phyloP scores from a whole-genome alignment of 2,113 vertebrate genomes.

The Tupaia tana region DNA sequence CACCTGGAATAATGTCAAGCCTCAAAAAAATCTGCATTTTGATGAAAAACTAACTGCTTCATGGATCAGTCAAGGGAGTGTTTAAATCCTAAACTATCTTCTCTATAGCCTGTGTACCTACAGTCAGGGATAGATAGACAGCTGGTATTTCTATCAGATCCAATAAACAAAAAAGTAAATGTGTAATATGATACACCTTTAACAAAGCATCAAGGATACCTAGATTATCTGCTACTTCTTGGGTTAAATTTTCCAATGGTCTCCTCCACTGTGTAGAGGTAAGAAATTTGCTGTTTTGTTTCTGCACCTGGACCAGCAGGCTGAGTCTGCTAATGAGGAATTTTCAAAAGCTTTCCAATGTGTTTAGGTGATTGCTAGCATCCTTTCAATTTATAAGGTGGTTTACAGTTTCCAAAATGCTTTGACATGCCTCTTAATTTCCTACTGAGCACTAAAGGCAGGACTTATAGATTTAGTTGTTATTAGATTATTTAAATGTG shows the following conservation, averaged over 20 bases:
- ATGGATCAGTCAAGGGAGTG: background rate
- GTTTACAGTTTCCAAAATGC: conserved; percentile 50
- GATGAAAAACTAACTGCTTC: conserved; percentile 35
- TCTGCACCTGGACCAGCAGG: background rate
- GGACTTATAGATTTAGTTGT: background rate
- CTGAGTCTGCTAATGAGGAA: conserved; percentile 39
- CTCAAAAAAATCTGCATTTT: conserved; percentile 46
- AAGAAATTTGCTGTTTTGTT: conserved; percentile 62
- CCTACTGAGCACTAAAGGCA: background rate
- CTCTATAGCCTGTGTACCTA: background rate
- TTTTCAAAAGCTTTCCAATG: background rate
- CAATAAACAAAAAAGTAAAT: conserved; percentile 44
- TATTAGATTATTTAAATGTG: conserved; percentile 37
- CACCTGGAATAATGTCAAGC: conserved; percentile 23
- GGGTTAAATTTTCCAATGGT: conserved; percentile 18
- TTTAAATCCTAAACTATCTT: conserved; percentile 53
- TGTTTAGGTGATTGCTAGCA: conserved; percentile 35
- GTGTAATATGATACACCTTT: conserved; percentile 6
- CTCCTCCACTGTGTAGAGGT: conserved; percentile 2
- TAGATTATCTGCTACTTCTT: conserved; percentile 27
- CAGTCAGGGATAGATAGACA: background rate
- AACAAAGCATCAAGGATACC: background rate
- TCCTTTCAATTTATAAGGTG: conserved; percentile 45
- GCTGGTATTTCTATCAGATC: background rate
- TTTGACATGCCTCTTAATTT: conserved; percentile 56